Percentiles rank a stretch among this genome's conserved stretches.
phyloP scores from a whole-genome alignment of 2,113 vertebrate species.

The Baryphthengus martii region DNA sequence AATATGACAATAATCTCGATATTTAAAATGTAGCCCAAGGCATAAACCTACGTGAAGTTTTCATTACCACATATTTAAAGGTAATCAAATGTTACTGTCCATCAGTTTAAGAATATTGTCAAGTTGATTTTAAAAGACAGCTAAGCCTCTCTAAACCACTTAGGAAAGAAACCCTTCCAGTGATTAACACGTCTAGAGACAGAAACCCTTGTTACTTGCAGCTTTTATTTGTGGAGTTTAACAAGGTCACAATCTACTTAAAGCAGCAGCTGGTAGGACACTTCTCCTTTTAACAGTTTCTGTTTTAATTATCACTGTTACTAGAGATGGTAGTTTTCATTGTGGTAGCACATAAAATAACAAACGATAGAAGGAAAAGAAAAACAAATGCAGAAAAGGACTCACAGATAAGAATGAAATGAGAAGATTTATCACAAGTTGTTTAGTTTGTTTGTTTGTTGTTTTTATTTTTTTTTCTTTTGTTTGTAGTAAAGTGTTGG shows the following conservation, averaged over 20 bases:
- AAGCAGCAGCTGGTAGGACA: not conserved
- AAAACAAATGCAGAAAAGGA: not conserved
- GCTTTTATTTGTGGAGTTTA: not conserved
- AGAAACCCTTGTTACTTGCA: not conserved
- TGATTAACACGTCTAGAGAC: not conserved
- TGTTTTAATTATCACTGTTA: not conserved
- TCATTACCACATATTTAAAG: not conserved
- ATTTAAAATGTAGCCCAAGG: conserved; percentile 11
- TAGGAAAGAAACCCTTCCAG: not conserved
- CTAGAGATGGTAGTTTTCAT: not conserved
- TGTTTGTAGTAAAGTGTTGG: not conserved
- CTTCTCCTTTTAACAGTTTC: not conserved
- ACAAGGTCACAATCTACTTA: not conserved
- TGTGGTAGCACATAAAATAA: not conserved
- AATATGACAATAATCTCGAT: not conserved
- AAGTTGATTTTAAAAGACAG: not conserved
- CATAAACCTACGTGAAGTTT: not conserved
- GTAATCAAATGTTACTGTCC: not conserved
- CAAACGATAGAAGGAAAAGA: not conserved
- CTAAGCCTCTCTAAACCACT: not conserved
- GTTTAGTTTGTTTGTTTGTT: no score
- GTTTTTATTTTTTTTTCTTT: not conserved
- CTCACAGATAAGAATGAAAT: not conserved
- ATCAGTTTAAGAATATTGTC: not conserved
- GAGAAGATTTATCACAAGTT: not conserved